Conservation (phyloP, 2,888 invertebrate species). For the Agonum fuliginosum region DNA sequence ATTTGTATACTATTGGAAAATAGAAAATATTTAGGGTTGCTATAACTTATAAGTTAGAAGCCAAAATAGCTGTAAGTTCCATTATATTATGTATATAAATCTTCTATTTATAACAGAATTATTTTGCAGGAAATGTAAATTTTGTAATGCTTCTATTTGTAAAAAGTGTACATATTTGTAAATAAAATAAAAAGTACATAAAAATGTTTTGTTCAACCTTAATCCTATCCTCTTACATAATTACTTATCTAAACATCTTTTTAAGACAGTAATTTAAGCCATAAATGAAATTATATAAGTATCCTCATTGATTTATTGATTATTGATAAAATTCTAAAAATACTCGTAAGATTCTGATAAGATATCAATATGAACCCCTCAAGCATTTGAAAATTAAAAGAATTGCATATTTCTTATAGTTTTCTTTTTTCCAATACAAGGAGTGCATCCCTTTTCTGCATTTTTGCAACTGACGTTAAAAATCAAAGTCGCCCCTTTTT, state of each 20-base stretch:
- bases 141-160: conserved; percentile 35
- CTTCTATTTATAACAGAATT: conserved; percentile 12
- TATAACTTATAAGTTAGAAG: conserved; percentile 4
- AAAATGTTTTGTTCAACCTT: too few relatives aligned
- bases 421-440: neutral
- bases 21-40: neutral
- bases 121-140: conserved; percentile 9
- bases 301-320: conserved; percentile 16
- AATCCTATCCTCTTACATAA: too few relatives aligned
- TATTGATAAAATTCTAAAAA: neutral
- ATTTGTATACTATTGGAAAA: neutral
- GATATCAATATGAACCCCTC: too few relatives aligned
- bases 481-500: too few relatives aligned
- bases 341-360: neutral
- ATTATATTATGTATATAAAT: conserved; percentile 9
- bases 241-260: too few relatives aligned
- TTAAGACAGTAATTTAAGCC: too few relatives aligned
- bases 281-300: too few relatives aligned
- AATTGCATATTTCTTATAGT: neutral
- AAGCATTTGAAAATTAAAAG: too few relatives aligned
- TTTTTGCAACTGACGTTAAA: too few relatives aligned
- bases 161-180: conserved; percentile 42
- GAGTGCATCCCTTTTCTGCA: too few relatives aligned
- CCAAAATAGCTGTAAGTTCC: conserved; percentile 37
- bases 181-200: conserved; percentile 21